These are phyloP conservation scores for Glareola pratincola DNA, from an alignment of 2,113 vertebrate species.

Conservation along the genomic window DNA sequence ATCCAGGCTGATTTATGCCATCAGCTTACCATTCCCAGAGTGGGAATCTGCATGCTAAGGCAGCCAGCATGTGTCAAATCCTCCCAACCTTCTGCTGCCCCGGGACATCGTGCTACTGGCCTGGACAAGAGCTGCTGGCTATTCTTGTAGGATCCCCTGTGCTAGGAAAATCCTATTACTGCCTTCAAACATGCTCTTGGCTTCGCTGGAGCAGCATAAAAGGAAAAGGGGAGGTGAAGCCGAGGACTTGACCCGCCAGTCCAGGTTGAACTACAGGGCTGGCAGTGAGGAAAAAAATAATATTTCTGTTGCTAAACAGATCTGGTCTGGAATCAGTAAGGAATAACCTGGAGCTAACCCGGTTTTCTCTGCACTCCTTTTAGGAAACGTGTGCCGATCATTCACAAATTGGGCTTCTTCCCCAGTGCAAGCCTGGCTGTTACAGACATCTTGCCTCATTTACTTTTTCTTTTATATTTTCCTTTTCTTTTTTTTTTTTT, in stretches of 20 bases:
- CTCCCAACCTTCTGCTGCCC: not conserved
- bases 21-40: not conserved
- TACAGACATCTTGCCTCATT: not conserved
- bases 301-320: conserved; percentile 9
- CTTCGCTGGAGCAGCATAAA: not conserved
- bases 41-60: not conserved
- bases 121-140: not conserved
- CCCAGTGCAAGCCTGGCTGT: not conserved
- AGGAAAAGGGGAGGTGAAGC: not conserved
- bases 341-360: not conserved
- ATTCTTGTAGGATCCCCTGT: not conserved
- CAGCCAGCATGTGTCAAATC: not conserved
- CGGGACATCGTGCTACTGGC: not conserved
- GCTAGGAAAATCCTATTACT: not conserved
- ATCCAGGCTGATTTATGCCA: not conserved
- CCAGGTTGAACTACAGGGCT: not conserved
- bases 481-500: not conserved
- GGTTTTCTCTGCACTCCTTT: not conserved
- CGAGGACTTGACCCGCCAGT: not conserved
- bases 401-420: not conserved
- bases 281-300: not conserved
- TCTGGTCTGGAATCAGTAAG: not conserved
- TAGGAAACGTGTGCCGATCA: not conserved
- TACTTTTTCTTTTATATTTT: not conserved
- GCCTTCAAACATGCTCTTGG: not conserved